phyloP scores from a whole-genome alignment of 2,797 vertebrate species.

The Cetoscarus ocellatus region DNA sequence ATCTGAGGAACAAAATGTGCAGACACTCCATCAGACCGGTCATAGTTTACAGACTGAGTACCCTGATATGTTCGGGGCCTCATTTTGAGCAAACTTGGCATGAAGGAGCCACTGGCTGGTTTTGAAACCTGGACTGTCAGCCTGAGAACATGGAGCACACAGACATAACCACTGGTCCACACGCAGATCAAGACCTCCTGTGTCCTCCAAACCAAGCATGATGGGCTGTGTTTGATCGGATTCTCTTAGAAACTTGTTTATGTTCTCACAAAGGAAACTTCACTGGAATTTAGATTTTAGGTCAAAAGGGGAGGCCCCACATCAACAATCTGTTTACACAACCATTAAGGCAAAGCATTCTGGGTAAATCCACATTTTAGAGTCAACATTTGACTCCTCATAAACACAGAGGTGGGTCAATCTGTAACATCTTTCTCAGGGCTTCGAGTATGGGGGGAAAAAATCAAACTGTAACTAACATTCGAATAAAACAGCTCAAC shows the following conservation, averaged over 20 bases:
- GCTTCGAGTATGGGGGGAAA: no score
- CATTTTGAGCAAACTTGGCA: no score
- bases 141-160: no score
- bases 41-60: neutral
- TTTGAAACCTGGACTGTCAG: no score
- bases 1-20: conserved; percentile 1
- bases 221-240: no score
- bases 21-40: neutral
- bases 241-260: no score
- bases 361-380: conserved; percentile 21
- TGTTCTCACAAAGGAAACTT: conserved; percentile 10
- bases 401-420: neutral
- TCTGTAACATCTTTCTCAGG: neutral
- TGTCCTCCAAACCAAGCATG: no score
- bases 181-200: no score
- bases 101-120: no score
- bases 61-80: neutral
- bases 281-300: conserved; percentile 1
- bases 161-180: no score
- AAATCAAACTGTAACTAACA: no score
- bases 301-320: conserved; percentile 1
- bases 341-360: conserved; percentile 9
- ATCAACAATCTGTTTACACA: conserved; percentile 20
- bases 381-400: neutral
- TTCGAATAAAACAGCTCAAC: no score